Conservation (phyloP, 2,888 invertebrate species). For the Pycnomerus fuliginosus region DNA sequence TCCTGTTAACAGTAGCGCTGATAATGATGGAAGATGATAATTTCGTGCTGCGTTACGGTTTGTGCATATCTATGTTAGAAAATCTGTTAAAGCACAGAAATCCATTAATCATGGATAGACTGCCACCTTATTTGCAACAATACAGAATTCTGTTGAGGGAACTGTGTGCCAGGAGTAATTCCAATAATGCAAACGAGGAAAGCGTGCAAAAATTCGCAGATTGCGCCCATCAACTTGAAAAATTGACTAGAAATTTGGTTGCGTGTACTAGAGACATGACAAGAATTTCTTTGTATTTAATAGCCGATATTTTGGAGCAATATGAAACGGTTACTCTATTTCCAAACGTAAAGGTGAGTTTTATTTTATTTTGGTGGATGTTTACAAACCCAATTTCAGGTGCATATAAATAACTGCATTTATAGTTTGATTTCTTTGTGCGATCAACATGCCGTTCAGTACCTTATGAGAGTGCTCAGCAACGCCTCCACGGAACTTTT, state of each 20-base stretch:
- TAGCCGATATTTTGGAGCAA: slow-evolving; percentile 53
- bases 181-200: slow-evolving; percentile 27
- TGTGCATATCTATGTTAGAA: slow-evolving; percentile 40
- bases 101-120: slow-evolving; percentile 44
- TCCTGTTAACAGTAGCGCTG: slow-evolving; percentile 36
- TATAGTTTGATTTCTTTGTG: slow-evolving; percentile 52
- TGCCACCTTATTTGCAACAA: slow-evolving; percentile 47
- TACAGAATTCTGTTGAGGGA: slow-evolving; percentile 42
- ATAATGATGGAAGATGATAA: slow-evolving; percentile 30
- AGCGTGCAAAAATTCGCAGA: slow-evolving; percentile 39
- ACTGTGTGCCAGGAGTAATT: slow-evolving; percentile 41
- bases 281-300: slow-evolving; percentile 52
- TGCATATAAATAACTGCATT: slow-evolving; percentile 53
- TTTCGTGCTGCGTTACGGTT: slow-evolving; percentile 35
- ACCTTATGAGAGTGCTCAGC: slow-evolving; percentile 50
- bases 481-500: slow-evolving; percentile 54
- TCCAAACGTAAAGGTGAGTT: slow-evolving; percentile 53
- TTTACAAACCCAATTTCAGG: no score
- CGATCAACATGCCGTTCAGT: slow-evolving; percentile 53
- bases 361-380: slow-evolving; percentile 32
- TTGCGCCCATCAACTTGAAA: slow-evolving; percentile 50
- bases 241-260: slow-evolving; percentile 46
- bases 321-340: slow-evolving; percentile 53
- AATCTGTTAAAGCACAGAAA: slow-evolving; percentile 43
- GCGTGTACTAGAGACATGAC: slow-evolving; percentile 48